Base-by-base conservation (phyloP, 1,140 invertebrate genomes). In the Zaprionus camerounensis region DNA sequence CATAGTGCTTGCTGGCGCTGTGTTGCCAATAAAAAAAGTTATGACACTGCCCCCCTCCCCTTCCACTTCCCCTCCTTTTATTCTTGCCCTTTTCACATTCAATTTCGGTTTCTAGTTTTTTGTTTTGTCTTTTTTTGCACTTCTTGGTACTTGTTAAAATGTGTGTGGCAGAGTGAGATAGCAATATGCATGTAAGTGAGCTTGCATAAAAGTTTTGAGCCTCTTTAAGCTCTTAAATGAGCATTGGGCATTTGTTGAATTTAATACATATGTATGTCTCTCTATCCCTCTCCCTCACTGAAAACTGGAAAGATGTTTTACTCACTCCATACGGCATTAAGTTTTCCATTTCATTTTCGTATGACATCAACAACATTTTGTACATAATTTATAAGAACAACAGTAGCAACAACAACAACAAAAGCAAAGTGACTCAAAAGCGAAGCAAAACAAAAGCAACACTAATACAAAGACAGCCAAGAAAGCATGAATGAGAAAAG, bases 351-450 rank as follows among this genome's bases (percentile, higher is more conserved):
- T 38, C 44, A 62, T 67, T 78, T 74, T 3, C 24, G 53, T 71
- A 78, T 78, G 74, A 80, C 77, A 83, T 71, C 73, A 83, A 83
- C 69, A 80, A 82, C 76, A 76, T 83, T 83, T 71, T 65, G 51
- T 65, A 66, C 81, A 82, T 72, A 77, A 83, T 72, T 83, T 71
- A 82, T 70, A 74, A 66, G 65, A 76, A 58, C 49, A 59, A 67
- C 38, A 64, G 67, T 24, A 65, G 59, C 51, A 67, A 55, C 20
- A 75, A 46, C 38, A 56, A 65, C 51, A 74, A 36, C 55, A 59
- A 56, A 80, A 75, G 26, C 67, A 31, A 51, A 65, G 34, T 61
- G 51, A 51, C 20, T 26, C 36, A 67, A 34, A n/a, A 57, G 55
- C 22, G 58, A 69, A 63, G 31, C 56, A 64, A 76, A 69, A 58